phyloP scores from a whole-genome alignment of 2,888 invertebrate genomes.

The Augiades crinisus region DNA sequence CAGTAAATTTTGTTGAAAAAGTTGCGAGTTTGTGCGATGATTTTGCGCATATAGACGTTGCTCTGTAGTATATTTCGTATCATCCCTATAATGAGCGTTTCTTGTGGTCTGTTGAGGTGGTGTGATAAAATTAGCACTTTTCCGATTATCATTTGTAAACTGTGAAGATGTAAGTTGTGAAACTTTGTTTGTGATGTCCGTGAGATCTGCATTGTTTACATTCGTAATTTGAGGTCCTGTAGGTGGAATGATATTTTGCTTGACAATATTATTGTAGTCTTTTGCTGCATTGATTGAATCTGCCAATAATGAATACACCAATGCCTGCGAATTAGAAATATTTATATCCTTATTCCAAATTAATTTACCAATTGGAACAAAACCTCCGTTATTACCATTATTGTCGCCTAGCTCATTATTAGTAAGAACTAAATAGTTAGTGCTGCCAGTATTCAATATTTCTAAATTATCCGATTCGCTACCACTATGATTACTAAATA shows the following conservation, averaged over 20 bases:
- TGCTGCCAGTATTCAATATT: conserved; percentile 70
- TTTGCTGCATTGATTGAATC: conserved; percentile 71
- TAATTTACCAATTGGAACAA: conserved; percentile 64
- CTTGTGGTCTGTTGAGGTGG: conserved; percentile 27
- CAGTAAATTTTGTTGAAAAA: conserved; percentile 3
- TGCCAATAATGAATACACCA: conserved; percentile 70
- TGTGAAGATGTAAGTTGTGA: conserved; percentile 68
- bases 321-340: conserved; percentile 74
- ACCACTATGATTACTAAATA: conserved; percentile 58
- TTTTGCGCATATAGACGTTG: conserved; percentile 28
- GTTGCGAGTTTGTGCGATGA: conserved; percentile 32
- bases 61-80: conserved; percentile 1
- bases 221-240: conserved; percentile 50
- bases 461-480: conserved; percentile 61
- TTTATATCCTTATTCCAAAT: conserved; percentile 57
- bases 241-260: conserved; percentile 49
- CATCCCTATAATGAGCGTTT: background rate
- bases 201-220: conserved; percentile 52
- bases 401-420: conserved; percentile 45
- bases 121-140: conserved; percentile 36
- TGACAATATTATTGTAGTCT: conserved; percentile 61
- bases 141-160: conserved; percentile 43
- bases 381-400: conserved; percentile 39
- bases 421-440: conserved; percentile 66
- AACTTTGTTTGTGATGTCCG: conserved; percentile 57